Evolutionary conservation across 2,888 invertebrate genomes (phyloP).

Genomic region (Itoplectis maculator): DNA sequence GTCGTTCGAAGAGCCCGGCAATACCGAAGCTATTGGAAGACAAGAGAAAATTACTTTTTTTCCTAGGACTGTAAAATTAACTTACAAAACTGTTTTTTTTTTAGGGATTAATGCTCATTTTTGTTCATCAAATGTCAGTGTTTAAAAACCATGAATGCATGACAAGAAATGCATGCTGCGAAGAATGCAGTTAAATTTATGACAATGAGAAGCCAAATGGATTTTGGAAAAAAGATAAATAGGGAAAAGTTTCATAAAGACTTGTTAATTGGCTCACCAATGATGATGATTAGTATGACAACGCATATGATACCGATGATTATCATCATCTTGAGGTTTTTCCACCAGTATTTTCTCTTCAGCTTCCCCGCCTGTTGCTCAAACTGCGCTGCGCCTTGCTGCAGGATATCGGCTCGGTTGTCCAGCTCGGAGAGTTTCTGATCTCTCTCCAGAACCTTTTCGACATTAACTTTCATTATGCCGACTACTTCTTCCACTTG

Average conservation of each 20-base stretch:
- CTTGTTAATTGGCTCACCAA: constrained; percentile 89
- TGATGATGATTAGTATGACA: constrained; percentile 93
- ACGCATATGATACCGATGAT: constrained; percentile 94
- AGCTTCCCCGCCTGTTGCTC: constrained; percentile 98
- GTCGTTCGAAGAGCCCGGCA: constrained; percentile 70
- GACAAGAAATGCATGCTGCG: neutral
- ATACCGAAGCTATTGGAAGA: constrained; percentile 71
- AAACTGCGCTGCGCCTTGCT: constrained; percentile 97
- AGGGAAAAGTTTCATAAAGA: constrained; percentile 3
- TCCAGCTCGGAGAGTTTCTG: constrained; percentile 97
- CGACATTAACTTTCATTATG: constrained; percentile 98
- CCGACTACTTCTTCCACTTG: constrained; percentile 96
- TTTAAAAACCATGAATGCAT: neutral
- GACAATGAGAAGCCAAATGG: neutral
- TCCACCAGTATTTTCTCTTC: constrained; percentile 99
- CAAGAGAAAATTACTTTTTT: neutral
- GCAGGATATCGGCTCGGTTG: constrained; percentile 97
- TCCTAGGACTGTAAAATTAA: neutral
- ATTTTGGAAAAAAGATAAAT: neutral
- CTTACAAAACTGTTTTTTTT: neutral
- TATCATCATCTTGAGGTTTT: constrained; percentile 98
- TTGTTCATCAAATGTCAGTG: no score
- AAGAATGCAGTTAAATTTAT: neutral
- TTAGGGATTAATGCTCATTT: no score
- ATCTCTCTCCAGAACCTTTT: constrained; percentile 98